Base-by-base conservation (phyloP, 2,888 invertebrate species). In the Melanargia galathea region DNA sequence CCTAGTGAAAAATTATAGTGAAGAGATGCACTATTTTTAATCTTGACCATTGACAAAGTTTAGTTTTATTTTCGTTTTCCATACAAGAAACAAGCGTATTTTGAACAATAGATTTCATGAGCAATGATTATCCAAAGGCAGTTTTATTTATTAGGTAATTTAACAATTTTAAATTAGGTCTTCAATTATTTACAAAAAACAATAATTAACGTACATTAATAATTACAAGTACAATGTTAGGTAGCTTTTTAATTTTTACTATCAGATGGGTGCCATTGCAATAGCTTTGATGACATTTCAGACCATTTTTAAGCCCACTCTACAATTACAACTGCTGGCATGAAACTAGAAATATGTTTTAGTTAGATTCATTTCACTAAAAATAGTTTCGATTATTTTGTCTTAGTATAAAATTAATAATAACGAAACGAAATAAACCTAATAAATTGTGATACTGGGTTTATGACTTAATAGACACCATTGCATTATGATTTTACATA, bases 51-150 rank as follows among this genome's bases (percentile, higher is more conserved):
- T 49, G 6, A 30, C 30, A 30, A 30, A 26, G 16, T 16, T 26
- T 49, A n/a, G 22, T 5, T 49, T 49, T 22, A 45, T 13, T 46
- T 48, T 16, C 26, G 26, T 49, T 49, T 49, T 49, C n/a, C 4
- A 8, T 30, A 26, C 49, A 49, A 26, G 10, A 26, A 49, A 30
- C 26, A 8, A 13, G 26, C 3, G 16, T 6, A 1, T 49, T n/a
- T n/a, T 10, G 10, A 49, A 26, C 35, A 18, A 33, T 33, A 13
- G 52, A 40, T 48, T n/a, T n/a, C n/a, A n/a, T 58, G n/a, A 38
- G 59, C 71, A 74, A 76, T 75, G 75, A 74, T 73, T 71, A 61
- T 62, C 38, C 43, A 65, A 70, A 67, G 75, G 75, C 76, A 77
- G 75, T 76, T 71, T 65, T 54, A 13, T 51, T 43, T 49, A 38